Conservation (phyloP, 2,113 vertebrate species). For the Calcarius ornatus region DNA sequence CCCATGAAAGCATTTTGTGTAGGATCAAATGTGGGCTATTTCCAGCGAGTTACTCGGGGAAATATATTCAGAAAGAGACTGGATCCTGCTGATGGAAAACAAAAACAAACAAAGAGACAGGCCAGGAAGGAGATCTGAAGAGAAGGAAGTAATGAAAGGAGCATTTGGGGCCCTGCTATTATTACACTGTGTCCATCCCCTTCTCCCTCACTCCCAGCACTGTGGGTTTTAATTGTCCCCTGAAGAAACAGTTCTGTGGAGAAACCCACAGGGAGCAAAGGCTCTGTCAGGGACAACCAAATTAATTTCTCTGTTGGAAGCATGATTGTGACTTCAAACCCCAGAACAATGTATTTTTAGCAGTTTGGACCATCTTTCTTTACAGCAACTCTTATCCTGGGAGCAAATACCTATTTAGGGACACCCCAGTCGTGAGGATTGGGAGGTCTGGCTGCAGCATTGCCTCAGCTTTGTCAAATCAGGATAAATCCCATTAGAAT, state of each 20-base stretch:
- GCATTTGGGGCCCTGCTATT: not conserved
- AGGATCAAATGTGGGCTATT: not conserved
- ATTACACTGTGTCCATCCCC: not conserved
- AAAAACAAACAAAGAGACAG: slow-evolving; percentile 4
- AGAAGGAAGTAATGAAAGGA: slow-evolving; percentile 26
- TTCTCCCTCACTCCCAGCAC: slow-evolving; percentile 3
- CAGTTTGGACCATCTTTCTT: not conserved
- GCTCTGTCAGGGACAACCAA: slow-evolving; percentile 21
- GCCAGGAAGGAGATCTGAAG: not conserved
- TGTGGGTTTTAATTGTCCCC: slow-evolving; percentile 33
- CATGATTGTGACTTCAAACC: not conserved
- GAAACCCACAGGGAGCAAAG: slow-evolving; percentile 7
- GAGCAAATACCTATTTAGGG: not conserved
- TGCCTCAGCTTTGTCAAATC: not conserved
- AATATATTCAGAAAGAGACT: not conserved
- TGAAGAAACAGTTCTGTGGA: slow-evolving; percentile 18
- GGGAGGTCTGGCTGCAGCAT: not conserved
- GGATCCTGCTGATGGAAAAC: slow-evolving; percentile 8
- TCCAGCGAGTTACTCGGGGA: not conserved
- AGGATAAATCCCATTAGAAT: not conserved
- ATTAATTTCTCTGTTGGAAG: slow-evolving; percentile 50
- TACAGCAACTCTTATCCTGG: not conserved
- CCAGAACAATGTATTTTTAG: not conserved
- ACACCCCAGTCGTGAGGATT: not conserved
- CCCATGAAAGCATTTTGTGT: not conserved